Evolutionary conservation across 2,113 vertebrate species (phyloP), one percentile per base, ranked within the genome.

Genomic region (Chloroceryle aenea): DNA sequence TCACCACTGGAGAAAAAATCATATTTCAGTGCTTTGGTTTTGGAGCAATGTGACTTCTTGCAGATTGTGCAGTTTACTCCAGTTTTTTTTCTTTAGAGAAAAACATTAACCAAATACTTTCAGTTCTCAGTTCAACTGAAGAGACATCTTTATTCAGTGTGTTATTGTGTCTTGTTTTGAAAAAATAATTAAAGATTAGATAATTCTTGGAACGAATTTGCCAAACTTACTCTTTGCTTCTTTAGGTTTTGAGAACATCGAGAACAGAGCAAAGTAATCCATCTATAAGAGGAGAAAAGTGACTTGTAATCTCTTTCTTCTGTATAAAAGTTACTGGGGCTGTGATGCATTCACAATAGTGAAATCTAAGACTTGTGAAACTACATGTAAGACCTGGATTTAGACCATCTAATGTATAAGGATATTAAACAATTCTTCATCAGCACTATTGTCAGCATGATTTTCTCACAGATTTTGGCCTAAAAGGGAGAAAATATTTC

Each of bases 331-430:
- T 90, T 63, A 50, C 23, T 80, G 40, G 50, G 30, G 10, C 52
- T 86, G 10, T 38, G 72, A 80, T 76, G 59, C 34, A 7, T 79
- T 90, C 79, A 32, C 67, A 67, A 0, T 40, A 83, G 82, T 77
- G 34, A 92, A 86, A 90, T 80, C 83, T 86, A 77, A 77, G 68
- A 80, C 16, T 80, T 91, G 55, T 92, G 72, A 81, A 67, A 78
- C 52, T 71, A 38, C 9, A 2, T 42, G 16, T 63, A 90, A 84
- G 63, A 80, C 30, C 6, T 81, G 88, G 61, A 56, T 86, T 85
- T 90, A 74, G 63, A 80, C 50, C 3, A 0, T 68, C 19, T 83
- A 50, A 76, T 77, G 61, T 38, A 10, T 67, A 30, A 76, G 36
- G 30, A 43, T 85, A 90, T 88, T 47, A 64, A 78, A 17, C 29